phyloP scores from a whole-genome alignment of 2,888 invertebrate genomes.

The Nipponacmea schrenckii region DNA sequence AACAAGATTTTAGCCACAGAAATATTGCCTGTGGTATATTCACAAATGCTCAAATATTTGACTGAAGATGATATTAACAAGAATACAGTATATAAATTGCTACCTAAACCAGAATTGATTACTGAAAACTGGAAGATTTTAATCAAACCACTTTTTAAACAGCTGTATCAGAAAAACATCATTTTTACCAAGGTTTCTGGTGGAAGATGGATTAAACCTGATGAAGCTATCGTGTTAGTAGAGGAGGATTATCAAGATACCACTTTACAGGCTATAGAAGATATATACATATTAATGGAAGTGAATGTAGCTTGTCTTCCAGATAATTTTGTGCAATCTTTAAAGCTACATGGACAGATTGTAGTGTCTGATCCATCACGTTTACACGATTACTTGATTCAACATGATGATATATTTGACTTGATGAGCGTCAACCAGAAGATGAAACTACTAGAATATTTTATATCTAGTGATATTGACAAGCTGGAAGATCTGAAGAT shows the following conservation, averaged over 20 bases:
- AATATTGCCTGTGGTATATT: slow-evolving; percentile 50
- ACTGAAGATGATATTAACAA: slow-evolving; percentile 14
- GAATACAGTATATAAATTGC: slow-evolving; percentile 23
- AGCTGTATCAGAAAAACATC: slow-evolving; percentile 25
- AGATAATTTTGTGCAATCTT: background rate
- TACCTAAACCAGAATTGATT: slow-evolving; percentile 26
- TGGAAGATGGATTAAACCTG: slow-evolving; percentile 10
- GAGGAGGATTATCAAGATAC: background rate
- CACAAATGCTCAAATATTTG: slow-evolving; percentile 33
- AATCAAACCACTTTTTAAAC: slow-evolving; percentile 41
- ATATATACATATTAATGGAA: background rate
- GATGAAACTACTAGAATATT: slow-evolving; percentile 11
- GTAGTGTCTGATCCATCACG: background rate
- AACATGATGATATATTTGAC: background rate
- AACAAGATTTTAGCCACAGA: slow-evolving; percentile 53
- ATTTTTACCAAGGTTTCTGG: background rate
- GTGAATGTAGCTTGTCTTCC: slow-evolving; percentile 9
- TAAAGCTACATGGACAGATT: background rate
- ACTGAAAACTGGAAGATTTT: slow-evolving; percentile 40
- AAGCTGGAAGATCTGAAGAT: slow-evolving; percentile 1
- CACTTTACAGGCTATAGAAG: background rate
- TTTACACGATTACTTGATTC: background rate
- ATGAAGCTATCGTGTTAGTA: background rate
- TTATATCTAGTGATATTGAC: background rate
- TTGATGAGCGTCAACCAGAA: background rate